Evolutionary conservation across 2,797 vertebrate species (phyloP).

Genomic region (Atherinosoma microstoma): DNA sequence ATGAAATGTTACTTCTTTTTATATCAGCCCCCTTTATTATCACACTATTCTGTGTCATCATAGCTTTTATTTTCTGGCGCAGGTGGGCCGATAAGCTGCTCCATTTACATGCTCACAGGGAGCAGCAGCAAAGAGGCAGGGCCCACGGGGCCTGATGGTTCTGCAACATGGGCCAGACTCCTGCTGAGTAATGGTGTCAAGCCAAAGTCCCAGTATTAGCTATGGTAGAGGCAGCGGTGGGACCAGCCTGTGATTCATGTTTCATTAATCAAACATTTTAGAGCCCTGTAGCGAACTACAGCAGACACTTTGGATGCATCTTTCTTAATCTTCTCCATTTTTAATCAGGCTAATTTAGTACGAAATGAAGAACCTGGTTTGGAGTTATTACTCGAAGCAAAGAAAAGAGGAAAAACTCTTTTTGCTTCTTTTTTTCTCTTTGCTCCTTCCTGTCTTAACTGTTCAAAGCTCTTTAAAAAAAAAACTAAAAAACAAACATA

Average conservation of each 20-base stretch:
- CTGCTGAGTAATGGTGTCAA: constrained; percentile 75
- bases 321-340: constrained; percentile 76
- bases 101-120: constrained; percentile 61
- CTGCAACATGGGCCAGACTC: constrained; percentile 61
- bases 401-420: constrained; percentile 28
- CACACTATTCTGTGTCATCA: constrained; percentile 44
- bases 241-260: constrained; percentile 75
- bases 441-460: not conserved
- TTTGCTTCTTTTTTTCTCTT: not conserved
- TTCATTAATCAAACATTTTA: constrained; percentile 80
- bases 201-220: constrained; percentile 73
- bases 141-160: constrained; percentile 56
- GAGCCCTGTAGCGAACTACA: constrained; percentile 63
- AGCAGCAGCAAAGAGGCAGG: constrained; percentile 45
- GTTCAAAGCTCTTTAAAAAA: not conserved
- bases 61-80: constrained; percentile 38
- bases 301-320: constrained; percentile 70
- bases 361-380: constrained; percentile 62
- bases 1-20: constrained; percentile 4
- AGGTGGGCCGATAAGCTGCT: constrained; percentile 59
- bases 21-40: constrained; percentile 3
- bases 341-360: constrained; percentile 77
- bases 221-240: constrained; percentile 60
- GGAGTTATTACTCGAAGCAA: constrained; percentile 46
- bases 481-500: no score